Evolutionary conservation across 2,113 vertebrate species (phyloP).

Genomic region (Pachycephala philippinensis): DNA sequence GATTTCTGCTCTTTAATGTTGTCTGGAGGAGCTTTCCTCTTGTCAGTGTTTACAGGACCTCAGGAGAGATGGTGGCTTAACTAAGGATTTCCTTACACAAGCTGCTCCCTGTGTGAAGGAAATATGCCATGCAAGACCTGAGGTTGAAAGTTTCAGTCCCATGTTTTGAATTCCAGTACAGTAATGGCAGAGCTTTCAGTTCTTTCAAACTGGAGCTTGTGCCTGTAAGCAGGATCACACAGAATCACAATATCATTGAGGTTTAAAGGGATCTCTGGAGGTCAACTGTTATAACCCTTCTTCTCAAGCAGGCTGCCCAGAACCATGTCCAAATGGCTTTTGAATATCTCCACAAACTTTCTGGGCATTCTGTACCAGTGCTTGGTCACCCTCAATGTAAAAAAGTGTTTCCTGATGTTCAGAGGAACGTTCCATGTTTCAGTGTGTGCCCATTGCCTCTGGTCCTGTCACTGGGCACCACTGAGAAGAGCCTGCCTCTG

Average conservation of each 20-base stretch:
- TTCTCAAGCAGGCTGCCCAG: neutral
- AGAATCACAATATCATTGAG: neutral
- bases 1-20: neutral
- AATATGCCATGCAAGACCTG: neutral
- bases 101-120: neutral
- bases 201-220: neutral
- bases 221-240: neutral
- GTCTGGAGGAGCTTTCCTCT: neutral
- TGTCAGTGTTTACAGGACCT: neutral
- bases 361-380: neutral
- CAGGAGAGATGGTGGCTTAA: neutral
- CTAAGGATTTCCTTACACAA: neutral
- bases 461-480: neutral
- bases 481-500: neutral
- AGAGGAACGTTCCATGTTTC: neutral
- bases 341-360: neutral
- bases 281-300: neutral
- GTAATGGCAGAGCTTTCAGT: neutral
- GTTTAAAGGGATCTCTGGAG: neutral
- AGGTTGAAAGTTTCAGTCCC: neutral
- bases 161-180: neutral
- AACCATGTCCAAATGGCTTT: neutral
- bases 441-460: neutral
- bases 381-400: neutral
- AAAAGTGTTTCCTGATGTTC: neutral